Conservation (phyloP, 2,113 vertebrate genomes). For the Bungarus multicinctus region DNA sequence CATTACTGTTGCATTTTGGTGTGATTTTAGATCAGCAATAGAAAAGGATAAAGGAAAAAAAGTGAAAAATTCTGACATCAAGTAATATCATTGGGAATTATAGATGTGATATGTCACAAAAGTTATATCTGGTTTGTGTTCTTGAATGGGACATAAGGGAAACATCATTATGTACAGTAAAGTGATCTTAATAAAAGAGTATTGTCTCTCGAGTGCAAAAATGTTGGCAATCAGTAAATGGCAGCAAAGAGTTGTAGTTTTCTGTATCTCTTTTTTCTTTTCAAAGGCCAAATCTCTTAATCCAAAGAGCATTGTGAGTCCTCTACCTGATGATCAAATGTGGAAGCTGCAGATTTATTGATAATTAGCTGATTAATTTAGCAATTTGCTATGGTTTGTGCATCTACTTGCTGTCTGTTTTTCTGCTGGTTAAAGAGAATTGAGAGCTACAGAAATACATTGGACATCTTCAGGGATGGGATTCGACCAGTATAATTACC, state of each 20-base stretch:
- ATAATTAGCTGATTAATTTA: background rate
- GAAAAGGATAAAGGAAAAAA: background rate
- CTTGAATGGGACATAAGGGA: background rate
- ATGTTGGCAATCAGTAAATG: background rate
- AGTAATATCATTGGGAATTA: background rate
- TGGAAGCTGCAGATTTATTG: background rate
- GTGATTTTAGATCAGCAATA: background rate
- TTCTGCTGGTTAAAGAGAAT: background rate
- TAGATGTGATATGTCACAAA: background rate
- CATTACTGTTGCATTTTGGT: background rate
- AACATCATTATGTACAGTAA: background rate
- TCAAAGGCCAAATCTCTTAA: background rate
- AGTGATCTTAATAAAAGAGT: background rate
- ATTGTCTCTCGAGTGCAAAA: background rate
- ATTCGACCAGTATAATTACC: too few species aligned
- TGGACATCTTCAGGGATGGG: background rate
- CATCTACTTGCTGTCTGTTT: background rate
- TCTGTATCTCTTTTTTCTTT: background rate
- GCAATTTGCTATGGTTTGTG: background rate
- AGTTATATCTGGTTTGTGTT: background rate
- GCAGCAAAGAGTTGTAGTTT: background rate
- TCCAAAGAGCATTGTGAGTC: background rate
- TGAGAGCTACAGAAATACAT: background rate
- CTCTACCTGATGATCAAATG: background rate
- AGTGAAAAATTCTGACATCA: background rate